Conservation (phyloP, 1,140 invertebrate species). For the Hetaerina americana region DNA sequence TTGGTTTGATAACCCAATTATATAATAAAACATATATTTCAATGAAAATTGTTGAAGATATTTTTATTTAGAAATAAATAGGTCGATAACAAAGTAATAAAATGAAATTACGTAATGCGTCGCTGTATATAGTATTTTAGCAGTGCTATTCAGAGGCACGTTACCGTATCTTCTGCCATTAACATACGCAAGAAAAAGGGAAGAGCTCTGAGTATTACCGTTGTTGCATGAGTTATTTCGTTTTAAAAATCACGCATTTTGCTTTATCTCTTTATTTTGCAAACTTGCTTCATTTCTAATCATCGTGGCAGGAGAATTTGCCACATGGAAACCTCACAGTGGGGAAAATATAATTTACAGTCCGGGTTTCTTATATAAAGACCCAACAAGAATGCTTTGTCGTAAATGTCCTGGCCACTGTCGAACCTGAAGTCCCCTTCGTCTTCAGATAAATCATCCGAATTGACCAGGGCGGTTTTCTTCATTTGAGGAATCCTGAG, state of each 20-base stretch:
- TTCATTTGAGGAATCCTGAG: background rate
- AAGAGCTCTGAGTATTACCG: too few species aligned
- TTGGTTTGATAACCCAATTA: too few species aligned
- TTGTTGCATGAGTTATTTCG: too few species aligned
- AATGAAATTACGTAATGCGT: too few species aligned
- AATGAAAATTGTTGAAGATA: too few species aligned
- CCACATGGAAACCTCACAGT: background rate
- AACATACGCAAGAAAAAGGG: too few species aligned
- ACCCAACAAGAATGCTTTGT: background rate
- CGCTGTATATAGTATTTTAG: too few species aligned
- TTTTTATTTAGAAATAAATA: too few species aligned
- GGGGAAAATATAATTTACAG: background rate
- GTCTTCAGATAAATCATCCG: background rate
- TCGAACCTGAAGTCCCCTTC: background rate
- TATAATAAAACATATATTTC: background rate
- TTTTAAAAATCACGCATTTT: too few species aligned
- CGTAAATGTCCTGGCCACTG: background rate
- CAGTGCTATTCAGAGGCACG: too few species aligned
- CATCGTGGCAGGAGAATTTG: background rate
- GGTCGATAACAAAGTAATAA: too few species aligned
- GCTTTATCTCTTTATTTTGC: background rate
- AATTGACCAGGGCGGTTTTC: background rate
- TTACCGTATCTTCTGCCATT: too few species aligned
- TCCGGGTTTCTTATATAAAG: background rate
- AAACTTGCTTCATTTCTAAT: background rate